Evolutionary conservation across 2,113 vertebrate genomes (phyloP).

Genomic region (Ptychochromis oligacanthus): DNA sequence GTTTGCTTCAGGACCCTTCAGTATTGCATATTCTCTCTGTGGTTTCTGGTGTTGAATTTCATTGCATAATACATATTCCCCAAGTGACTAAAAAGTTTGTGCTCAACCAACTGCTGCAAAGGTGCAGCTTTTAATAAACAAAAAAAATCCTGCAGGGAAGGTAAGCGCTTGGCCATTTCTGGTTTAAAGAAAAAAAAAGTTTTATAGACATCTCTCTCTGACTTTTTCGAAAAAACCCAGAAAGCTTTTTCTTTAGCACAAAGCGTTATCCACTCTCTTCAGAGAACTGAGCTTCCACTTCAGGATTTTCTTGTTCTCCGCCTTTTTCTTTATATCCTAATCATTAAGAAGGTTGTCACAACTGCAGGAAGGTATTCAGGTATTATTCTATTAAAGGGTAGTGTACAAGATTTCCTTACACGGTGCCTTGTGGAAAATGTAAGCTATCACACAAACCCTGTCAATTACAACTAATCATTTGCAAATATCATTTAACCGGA

Average conservation of each 20-base stretch:
- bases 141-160: constrained; percentile 18
- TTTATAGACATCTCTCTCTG: neutral
- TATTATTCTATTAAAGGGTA: neutral
- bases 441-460: neutral
- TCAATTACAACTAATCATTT: neutral
- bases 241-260: neutral
- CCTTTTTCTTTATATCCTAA: neutral
- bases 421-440: neutral
- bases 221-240: neutral
- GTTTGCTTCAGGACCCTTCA: neutral
- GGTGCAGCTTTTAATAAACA: constrained; percentile 30
- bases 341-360: neutral
- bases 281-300: neutral
- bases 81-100: neutral
- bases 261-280: neutral
- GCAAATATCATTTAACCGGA: rapidly evolving
- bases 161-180: neutral
- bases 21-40: neutral
- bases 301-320: neutral
- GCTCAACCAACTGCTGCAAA: neutral
- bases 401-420: neutral
- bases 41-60: neutral
- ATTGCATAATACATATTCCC: neutral
- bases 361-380: neutral
- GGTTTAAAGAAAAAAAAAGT: neutral